These are phyloP conservation scores for Drosophila orosa DNA, from an alignment of 1,140 invertebrate genomes.

Conservation along the genomic window DNA sequence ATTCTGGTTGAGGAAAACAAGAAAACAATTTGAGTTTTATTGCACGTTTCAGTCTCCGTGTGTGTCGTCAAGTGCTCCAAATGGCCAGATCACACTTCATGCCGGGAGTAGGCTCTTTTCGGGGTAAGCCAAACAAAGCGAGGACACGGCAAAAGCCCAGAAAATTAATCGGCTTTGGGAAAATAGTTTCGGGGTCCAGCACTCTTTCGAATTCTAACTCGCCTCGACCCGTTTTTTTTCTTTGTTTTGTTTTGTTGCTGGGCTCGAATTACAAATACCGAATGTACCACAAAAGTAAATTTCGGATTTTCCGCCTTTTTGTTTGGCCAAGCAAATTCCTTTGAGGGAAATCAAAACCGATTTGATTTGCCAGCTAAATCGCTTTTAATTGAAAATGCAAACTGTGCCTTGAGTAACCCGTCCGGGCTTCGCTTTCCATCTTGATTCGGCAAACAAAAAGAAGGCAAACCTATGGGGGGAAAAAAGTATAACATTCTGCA, in stretches of 20 bases:
- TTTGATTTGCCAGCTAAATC: constrained; percentile 53
- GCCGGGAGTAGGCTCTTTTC: constrained; percentile 11
- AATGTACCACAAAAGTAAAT: constrained; percentile 39
- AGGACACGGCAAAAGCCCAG: constrained; percentile 36
- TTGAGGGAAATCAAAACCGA: constrained; percentile 48
- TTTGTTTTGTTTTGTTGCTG: background rate
- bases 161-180: constrained; percentile 49
- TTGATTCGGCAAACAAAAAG: constrained; percentile 31
- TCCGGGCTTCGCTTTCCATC: constrained; percentile 23
- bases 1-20: constrained; percentile 36
- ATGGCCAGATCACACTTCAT: constrained; percentile 48
- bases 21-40: constrained; percentile 56
- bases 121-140: constrained; percentile 26
- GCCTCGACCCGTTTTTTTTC: background rate
- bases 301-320: constrained; percentile 21
- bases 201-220: background rate
- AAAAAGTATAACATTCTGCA: constrained; percentile 22
- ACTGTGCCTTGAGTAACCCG: constrained; percentile 41
- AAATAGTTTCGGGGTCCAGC: constrained; percentile 22
- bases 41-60: constrained; percentile 45
- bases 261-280: constrained; percentile 34
- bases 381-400: constrained; percentile 70
- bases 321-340: constrained; percentile 27
- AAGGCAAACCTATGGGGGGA: constrained; percentile 1
- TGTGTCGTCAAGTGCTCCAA: constrained; percentile 52